These are phyloP conservation scores for Drosophila micromelanica DNA, from an alignment of 1,140 invertebrate species.

Conservation along the genomic window DNA sequence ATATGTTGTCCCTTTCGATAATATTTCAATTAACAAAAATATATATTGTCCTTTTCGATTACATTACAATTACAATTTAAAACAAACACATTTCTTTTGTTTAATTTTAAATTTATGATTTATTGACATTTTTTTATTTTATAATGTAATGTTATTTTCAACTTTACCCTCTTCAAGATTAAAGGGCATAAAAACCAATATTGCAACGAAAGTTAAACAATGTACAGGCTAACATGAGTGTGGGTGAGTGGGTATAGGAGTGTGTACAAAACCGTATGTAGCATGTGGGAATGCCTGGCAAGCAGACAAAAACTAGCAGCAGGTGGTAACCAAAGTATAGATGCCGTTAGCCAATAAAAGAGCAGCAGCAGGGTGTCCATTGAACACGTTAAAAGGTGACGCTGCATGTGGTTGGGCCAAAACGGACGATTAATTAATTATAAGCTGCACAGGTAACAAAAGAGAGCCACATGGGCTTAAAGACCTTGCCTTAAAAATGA, in stretches of 20 bases:
- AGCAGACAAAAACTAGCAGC: conserved; percentile 12
- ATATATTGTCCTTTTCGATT: no score
- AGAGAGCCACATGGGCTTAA: background rate
- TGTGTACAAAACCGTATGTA: background rate
- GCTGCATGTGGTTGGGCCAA: background rate
- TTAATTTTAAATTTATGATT: no score
- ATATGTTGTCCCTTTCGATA: background rate
- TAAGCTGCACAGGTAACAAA: background rate
- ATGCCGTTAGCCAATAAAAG: background rate
- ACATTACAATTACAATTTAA: no score
- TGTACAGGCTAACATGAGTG: conserved; percentile 1
- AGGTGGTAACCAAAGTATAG: conserved; percentile 10
- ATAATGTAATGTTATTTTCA: background rate
- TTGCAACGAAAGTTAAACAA: conserved; percentile 29
- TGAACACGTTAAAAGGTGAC: conserved; percentile 8
- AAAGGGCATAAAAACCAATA: conserved; percentile 24
- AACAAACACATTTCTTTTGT: no score
- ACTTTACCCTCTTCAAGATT: background rate
- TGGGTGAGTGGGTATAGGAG: background rate
- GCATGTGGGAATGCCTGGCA: conserved; percentile 5
- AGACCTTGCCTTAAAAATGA: background rate
- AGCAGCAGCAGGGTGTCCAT: conserved; percentile 7
- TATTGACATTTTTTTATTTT: no score
- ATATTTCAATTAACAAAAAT: no score
- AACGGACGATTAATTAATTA: conserved; percentile 16